Evolutionary conservation across 2,113 vertebrate genomes (phyloP).

Genomic region (Arvicanthis niloticus): DNA sequence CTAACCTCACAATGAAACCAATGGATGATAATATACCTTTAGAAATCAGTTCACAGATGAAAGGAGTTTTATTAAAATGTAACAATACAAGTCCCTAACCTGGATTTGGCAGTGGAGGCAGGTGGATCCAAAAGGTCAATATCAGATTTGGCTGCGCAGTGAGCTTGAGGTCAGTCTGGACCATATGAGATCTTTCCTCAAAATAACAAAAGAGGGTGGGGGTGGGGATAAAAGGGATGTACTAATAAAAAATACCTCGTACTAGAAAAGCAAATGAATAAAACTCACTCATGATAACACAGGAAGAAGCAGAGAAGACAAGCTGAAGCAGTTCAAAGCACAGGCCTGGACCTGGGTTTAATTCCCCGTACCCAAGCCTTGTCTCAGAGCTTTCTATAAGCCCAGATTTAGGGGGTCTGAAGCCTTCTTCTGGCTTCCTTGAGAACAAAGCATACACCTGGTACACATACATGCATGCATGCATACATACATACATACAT

Average conservation of each 20-base stretch:
- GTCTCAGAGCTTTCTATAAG: neutral
- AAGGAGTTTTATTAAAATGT: conserved; percentile 60
- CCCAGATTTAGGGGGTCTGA: neutral
- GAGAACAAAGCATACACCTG: neutral
- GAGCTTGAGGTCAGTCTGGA: neutral
- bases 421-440: neutral
- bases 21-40: conserved; percentile 38
- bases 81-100: no score
- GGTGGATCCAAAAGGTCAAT: no score
- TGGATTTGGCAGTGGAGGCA: neutral
- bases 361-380: neutral
- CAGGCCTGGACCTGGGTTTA: neutral
- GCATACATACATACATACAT: neutral
- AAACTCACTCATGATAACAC: neutral
- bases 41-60: conserved; percentile 61
- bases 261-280: neutral
- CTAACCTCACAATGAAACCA: conserved; percentile 47
- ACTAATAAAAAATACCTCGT: neutral
- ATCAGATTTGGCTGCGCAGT: neutral
- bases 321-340: neutral
- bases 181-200: no score
- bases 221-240: neutral
- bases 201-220: neutral
- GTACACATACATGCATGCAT: neutral
- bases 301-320: neutral